A percentile compares a stretch with the other conserved stretches of the same genome.
phyloP scores from a whole-genome alignment of 2,113 vertebrate species.

The Theropithecus gelada region DNA sequence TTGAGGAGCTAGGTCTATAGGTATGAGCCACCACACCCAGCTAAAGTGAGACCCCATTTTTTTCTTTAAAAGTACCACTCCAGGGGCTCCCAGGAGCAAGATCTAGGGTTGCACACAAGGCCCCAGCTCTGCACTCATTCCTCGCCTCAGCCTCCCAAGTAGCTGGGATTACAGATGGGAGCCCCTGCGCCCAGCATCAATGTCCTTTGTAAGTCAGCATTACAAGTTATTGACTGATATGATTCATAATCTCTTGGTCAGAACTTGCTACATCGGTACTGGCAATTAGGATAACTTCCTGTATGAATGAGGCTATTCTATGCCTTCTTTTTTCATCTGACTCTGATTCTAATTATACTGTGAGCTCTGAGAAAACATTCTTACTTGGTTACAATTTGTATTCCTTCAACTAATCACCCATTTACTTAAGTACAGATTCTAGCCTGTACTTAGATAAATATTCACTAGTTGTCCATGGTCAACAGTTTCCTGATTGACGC shows the following conservation, averaged over 20 bases:
- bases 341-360: not conserved
- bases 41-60: too few species aligned
- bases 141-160: too few species aligned
- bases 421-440: conserved; percentile 78
- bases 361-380: conserved; percentile 61
- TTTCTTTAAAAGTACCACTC: too few species aligned
- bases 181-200: not conserved
- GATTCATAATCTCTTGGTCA: conserved; percentile 44
- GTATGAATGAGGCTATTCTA: conserved; percentile 16
- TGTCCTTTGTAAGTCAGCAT: conserved; percentile 69
- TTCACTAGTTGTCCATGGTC: conserved; percentile 85
- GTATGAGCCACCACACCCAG: too few species aligned
- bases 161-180: too few species aligned
- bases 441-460: conserved; percentile 84
- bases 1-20: too few species aligned
- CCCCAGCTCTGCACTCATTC: too few species aligned
- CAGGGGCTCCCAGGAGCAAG: too few species aligned
- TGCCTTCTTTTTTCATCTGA: conserved; percentile 41
- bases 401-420: conserved; percentile 77
- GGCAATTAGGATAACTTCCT: conserved; percentile 57
- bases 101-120: too few species aligned
- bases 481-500: conserved; percentile 85
- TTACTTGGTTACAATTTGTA: conserved; percentile 83
- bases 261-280: conserved; percentile 59
- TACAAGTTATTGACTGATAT: conserved; percentile 71